These are phyloP conservation scores for Drosophila paramelanica DNA, from an alignment of 2,888 invertebrate genomes.

Conservation along the genomic window DNA sequence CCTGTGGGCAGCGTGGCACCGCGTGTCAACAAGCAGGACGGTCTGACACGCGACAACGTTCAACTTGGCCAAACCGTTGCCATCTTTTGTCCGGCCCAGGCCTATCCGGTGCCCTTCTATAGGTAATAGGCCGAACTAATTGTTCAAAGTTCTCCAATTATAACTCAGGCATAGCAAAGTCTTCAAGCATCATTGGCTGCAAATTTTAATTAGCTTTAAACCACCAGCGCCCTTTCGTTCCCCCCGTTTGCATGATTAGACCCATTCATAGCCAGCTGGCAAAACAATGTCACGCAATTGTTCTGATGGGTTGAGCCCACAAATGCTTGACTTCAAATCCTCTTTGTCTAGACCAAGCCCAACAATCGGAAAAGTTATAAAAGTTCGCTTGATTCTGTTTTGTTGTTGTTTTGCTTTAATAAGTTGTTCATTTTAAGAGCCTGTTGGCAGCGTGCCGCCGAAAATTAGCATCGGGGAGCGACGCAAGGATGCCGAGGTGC, in stretches of 20 bases:
- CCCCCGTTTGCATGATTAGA: conserved; percentile 44
- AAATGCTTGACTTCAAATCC: conserved; percentile 26
- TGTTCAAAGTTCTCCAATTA: conserved; percentile 46
- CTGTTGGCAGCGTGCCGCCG: conserved; percentile 86
- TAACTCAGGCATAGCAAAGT: conserved; percentile 37
- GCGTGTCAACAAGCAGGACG: conserved; percentile 90
- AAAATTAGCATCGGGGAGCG: conserved; percentile 87
- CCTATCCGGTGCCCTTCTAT: conserved; percentile 86
- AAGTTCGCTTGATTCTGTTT: conserved; percentile 25
- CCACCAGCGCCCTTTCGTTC: not conserved
- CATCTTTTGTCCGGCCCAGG: conserved; percentile 88
- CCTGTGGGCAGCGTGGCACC: conserved; percentile 86
- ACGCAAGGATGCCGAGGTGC: conserved; percentile 86
- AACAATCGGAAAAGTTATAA: conserved; percentile 60
- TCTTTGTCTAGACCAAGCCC: conserved; percentile 20
- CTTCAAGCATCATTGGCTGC: conserved; percentile 62
- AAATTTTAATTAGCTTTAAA: conserved; percentile 53
- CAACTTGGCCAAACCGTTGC: conserved; percentile 86
- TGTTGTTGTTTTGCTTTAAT: conserved; percentile 34
- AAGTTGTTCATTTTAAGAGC: conserved; percentile 85
- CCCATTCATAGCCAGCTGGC: conserved; percentile 36
- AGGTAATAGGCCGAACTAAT: conserved; percentile 82
- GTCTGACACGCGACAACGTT: conserved; percentile 87
- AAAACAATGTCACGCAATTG: conserved; percentile 48
- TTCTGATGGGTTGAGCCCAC: conserved; percentile 10